Percentiles rank a stretch among this genome's conserved stretches.
Evolutionary conservation across 1,140 invertebrate genomes (phyloP).

Genomic region (Coenobita brevimanus): DNA sequence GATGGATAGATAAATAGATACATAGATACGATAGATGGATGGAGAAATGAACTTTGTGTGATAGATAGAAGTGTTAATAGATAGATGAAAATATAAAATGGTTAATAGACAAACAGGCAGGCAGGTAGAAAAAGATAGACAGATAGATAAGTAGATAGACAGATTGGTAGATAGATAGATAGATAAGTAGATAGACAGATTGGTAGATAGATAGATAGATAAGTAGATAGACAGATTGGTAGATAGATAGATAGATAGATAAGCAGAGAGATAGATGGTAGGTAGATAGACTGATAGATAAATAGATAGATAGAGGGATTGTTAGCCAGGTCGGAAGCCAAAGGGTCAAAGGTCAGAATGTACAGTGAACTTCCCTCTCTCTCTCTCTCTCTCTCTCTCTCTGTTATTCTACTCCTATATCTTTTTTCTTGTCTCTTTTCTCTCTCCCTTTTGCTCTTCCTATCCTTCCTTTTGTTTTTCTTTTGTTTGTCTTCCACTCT

Average conservation of each 20-base stretch:
- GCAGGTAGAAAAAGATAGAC: not conserved
- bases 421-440: conserved; percentile 13
- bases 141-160: not conserved
- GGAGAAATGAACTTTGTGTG: not conserved
- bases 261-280: too few relatives aligned
- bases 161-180: not conserved
- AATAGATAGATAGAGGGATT: too few relatives aligned
- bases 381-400: not conserved
- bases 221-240: not conserved
- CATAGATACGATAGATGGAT: too few relatives aligned
- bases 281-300: too few relatives aligned
- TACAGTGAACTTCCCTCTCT: not conserved
- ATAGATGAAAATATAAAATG: not conserved
- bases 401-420: not conserved
- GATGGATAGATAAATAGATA: too few relatives aligned
- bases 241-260: not conserved
- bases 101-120: not conserved
- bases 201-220: not conserved
- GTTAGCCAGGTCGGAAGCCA: too few relatives aligned
- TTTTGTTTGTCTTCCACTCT: not conserved
- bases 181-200: not conserved
- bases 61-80: not conserved
- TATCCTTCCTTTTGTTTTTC: not conserved
- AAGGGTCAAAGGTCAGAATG: too few relatives aligned
- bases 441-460: not conserved